Base-by-base conservation (phyloP, 2,888 invertebrate species). In the Strigamia maritima region DNA sequence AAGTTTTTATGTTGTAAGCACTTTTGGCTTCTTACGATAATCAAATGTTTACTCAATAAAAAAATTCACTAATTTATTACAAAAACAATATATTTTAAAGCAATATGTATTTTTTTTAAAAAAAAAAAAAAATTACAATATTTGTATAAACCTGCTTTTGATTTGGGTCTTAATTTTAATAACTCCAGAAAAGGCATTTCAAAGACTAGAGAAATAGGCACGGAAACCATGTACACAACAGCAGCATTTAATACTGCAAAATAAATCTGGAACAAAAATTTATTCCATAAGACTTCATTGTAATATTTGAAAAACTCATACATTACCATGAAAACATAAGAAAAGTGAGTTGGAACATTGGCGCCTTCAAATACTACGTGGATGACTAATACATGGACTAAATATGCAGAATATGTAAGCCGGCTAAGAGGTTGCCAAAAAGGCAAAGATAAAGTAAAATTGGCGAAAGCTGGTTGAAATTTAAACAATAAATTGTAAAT, bases 391-490 rank as follows among this genome's bases (percentile, higher is more conserved):
- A 54, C 19, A 19, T 54, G 19, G 19, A 7, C 4, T 19, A 74
- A 31, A 22, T 19, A 74, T 6, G 24, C 74, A 74, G 19, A 14
- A 16, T 14, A 74, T 12, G 74, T 74, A 16, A 74, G 24, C 28
- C 74, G n/a, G 31, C 74, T 74, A 26, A 74, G 74, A 10, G 74
- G 74, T 28, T 22, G 7, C 74, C 74, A 74, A 31, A 74, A 10
- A 3, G 74, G 24, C 12, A 74, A 31, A 4, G 26, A 28, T 22
- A 74, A 22, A 19, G 4, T 22, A 16, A 8, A 26, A 74, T 26
- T 74, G 14, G 22, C 24, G 14, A 74, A 14, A 28, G 12, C 74
- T 74, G 16, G 16, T 14, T 14, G n/a, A 10, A 10, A 40, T 14
- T 10, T 10, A 14, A 40, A 40, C 8, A 14, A 40, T 10, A 10